These are phyloP conservation scores for Luidia sarsii DNA, from an alignment of 53 echinoderm and acorn worm species.

Conservation along the genomic window DNA sequence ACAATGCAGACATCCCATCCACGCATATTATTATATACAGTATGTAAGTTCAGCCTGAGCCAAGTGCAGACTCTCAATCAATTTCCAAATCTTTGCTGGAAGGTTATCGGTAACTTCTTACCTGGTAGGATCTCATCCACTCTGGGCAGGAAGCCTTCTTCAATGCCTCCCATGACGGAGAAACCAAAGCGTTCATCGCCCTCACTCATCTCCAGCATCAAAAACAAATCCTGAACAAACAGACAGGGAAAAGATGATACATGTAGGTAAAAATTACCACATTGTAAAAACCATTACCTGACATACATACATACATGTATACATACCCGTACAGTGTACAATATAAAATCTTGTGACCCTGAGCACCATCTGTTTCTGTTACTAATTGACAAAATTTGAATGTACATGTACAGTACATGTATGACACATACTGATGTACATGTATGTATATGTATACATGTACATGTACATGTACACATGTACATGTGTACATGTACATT, in stretches of 20 bases:
- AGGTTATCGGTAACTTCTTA: constrained; percentile 39
- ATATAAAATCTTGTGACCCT: background rate
- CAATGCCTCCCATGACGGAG: constrained; percentile 92
- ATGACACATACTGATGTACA: background rate
- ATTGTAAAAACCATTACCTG: too few species aligned
- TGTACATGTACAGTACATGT: background rate
- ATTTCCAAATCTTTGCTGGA: too few species aligned
- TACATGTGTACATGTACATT: background rate
- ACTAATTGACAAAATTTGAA: background rate
- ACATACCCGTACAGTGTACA: background rate
- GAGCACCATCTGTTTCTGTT: too few species aligned
- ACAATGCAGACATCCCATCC: too few species aligned
- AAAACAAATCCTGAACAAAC: constrained; percentile 7
- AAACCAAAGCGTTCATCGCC: constrained; percentile 88
- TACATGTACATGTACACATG: constrained; percentile 4
- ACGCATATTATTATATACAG: too few species aligned
- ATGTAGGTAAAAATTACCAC: too few species aligned
- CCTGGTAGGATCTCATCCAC: constrained; percentile 92
- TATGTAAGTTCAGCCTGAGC: too few species aligned
- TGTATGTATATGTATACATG: background rate
- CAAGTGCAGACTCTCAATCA: too few species aligned
- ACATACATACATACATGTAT: constrained; percentile 11
- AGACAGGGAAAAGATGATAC: background rate
- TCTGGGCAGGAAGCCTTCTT: constrained; percentile 85
- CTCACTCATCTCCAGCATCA: constrained; percentile 68